These are phyloP conservation scores for Muscicapa striata DNA, from an alignment of 2,797 vertebrate species.

Conservation along the genomic window DNA sequence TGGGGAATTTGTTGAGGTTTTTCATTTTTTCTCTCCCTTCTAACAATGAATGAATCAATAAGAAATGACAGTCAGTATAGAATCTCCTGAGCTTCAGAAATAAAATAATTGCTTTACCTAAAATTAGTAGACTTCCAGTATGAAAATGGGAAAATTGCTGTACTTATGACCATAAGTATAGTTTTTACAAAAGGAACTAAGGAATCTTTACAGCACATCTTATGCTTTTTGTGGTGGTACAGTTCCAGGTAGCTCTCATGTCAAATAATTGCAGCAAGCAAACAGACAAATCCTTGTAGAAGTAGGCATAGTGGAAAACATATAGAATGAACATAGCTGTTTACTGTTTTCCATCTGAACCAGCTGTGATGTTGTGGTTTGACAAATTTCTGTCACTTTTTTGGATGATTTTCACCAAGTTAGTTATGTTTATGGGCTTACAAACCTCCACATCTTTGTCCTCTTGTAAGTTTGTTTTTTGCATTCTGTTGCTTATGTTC, in stretches of 20 bases:
- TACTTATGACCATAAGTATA: neutral
- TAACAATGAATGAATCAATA: neutral
- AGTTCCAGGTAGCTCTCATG: neutral
- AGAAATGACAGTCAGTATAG: neutral
- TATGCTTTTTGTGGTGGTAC: neutral
- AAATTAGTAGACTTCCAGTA: neutral
- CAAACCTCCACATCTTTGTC: neutral
- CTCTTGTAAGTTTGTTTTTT: neutral
- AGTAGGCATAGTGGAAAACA: neutral
- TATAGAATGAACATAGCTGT: fast-evolving
- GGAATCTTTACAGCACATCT: neutral
- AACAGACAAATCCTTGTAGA: neutral
- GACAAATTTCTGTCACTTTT: neutral
- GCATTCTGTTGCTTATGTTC: neutral
- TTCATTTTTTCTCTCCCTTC: fast-evolving
- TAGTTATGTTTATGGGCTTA: neutral
- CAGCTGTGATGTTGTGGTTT: neutral
- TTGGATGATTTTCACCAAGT: neutral
- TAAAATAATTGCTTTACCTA: neutral
- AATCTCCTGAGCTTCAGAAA: neutral
- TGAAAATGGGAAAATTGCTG: neutral
- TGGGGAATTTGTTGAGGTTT: fast-evolving
- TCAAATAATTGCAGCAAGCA: neutral
- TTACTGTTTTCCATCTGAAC: neutral
- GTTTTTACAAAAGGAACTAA: neutral